Evolutionary conservation across 2,888 invertebrate species (phyloP).

Genomic region (Charanyca ferruginea): DNA sequence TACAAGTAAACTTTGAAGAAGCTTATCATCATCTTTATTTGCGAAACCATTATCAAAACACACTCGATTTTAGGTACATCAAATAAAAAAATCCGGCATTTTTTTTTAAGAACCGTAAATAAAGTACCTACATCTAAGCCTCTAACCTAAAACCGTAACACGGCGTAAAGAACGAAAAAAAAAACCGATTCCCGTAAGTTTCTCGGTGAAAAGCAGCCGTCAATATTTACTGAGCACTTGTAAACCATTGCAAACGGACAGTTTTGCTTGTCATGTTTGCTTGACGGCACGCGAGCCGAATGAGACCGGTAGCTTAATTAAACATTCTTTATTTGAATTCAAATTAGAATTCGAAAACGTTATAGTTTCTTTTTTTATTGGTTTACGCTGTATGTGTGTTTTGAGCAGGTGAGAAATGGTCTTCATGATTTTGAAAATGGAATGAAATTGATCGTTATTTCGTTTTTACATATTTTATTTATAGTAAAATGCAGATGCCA

Average conservation of each 20-base stretch:
- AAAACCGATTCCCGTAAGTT: constrained; percentile 52
- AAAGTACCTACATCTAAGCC: constrained; percentile 22
- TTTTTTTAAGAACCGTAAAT: background rate
- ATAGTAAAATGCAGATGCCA: no score
- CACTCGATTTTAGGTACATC: no score
- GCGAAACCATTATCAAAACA: background rate
- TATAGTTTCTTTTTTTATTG: constrained; percentile 54
- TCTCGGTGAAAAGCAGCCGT: constrained; percentile 59
- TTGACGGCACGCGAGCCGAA: constrained; percentile 71
- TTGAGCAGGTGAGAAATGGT: no score
- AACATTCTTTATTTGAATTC: constrained; percentile 63
- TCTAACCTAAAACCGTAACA: constrained; percentile 52
- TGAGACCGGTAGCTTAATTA: constrained; percentile 66
- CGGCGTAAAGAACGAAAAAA: constrained; percentile 50
- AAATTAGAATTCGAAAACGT: constrained; percentile 54
- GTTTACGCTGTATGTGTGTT: constrained; percentile 10
- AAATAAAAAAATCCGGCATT: background rate
- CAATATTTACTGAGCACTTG: constrained; percentile 67
- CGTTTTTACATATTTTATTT: no score
- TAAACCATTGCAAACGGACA: constrained; percentile 55
- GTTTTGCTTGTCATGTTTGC: constrained; percentile 63
- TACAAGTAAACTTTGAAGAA: no score
- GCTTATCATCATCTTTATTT: background rate
- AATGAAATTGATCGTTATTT: background rate
- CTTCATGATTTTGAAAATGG: background rate